These are phyloP conservation scores for Polyergus mexicanus DNA, from an alignment of 1,140 invertebrate genomes.

Conservation along the genomic window DNA sequence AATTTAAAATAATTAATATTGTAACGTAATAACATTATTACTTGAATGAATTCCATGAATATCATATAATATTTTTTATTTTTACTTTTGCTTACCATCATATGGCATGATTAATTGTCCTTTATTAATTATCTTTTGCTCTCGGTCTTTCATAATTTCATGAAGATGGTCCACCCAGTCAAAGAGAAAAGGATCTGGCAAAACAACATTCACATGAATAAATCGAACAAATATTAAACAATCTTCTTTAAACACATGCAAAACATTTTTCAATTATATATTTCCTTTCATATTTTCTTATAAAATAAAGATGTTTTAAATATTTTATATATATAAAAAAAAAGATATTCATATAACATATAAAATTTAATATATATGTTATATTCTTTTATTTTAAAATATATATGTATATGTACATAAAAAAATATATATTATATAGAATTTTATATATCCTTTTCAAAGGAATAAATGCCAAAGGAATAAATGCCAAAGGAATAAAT, in stretches of 20 bases:
- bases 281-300: too few relatives aligned
- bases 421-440: too few relatives aligned
- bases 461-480: background rate
- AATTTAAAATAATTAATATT: slow-evolving; percentile 23
- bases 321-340: background rate
- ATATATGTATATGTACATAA: too few relatives aligned
- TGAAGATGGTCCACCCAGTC: slow-evolving; percentile 78
- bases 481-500: background rate
- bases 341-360: background rate
- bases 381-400: background rate
- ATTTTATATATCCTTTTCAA: too few relatives aligned
- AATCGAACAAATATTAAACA: slow-evolving; percentile 8
- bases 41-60: background rate
- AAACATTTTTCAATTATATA: too few relatives aligned
- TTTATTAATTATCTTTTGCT: slow-evolving; percentile 61
- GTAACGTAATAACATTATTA: background rate
- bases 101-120: slow-evolving; percentile 75
- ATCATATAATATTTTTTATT: background rate
- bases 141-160: slow-evolving; percentile 68
- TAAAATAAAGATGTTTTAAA: too few relatives aligned
- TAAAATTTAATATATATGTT: background rate
- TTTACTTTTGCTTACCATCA: slow-evolving; percentile 71
- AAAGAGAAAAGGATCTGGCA: slow-evolving; percentile 73
- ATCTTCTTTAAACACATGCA: background rate
- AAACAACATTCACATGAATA: slow-evolving; percentile 6